Base-by-base conservation (phyloP, 2,113 vertebrate species). In the Lutjanus erythropterus region DNA sequence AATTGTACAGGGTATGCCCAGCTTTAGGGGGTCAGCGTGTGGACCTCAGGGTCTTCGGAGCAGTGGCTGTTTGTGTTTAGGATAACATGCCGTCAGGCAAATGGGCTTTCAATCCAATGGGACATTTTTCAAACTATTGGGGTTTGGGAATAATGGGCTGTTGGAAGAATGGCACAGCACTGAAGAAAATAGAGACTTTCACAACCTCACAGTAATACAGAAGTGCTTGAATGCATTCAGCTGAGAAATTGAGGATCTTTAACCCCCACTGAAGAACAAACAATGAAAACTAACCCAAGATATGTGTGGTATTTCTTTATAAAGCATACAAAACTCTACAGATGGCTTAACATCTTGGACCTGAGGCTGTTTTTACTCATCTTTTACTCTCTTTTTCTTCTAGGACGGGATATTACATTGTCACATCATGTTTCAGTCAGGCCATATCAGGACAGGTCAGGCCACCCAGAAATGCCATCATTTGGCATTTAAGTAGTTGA, bases 221-320 rank as follows among this genome's bases (percentile, higher is more conserved):
- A 27, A 8, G 29, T 21, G 18, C 67, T 42, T 52, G 59, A 42
- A 42, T 9, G n/a, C 42, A 41, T 31, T 41, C 50, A 72, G 11
- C 18, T n/a, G 15, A 37, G 33, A 80, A 73, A 71, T 25, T 21
- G 6, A 50, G 58, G 23, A 65, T 29, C 41, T 56, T 71, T 46
- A 35, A 56, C 76, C 59, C 21, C 9, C 29, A n/a, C 1, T 56
- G 37, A 23, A 56, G 46, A 71, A 53, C 25, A 19, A 46, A 35
- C 14, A 33, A 4, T 25, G n/a, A 60, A 60, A 60, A n/a, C 5
- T 35, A 3, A 47, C 27, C 15, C 5, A 35, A 29, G 47, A 42
- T 41, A 25, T 50, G 14, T 73, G 5, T 27, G 5, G 21, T 25
- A 27, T 39, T 62, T 42, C 1, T 21, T 65, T 27, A 29, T 29